Evolutionary conservation across 2,888 invertebrate genomes (phyloP).

Genomic region (Pecten maximus): DNA sequence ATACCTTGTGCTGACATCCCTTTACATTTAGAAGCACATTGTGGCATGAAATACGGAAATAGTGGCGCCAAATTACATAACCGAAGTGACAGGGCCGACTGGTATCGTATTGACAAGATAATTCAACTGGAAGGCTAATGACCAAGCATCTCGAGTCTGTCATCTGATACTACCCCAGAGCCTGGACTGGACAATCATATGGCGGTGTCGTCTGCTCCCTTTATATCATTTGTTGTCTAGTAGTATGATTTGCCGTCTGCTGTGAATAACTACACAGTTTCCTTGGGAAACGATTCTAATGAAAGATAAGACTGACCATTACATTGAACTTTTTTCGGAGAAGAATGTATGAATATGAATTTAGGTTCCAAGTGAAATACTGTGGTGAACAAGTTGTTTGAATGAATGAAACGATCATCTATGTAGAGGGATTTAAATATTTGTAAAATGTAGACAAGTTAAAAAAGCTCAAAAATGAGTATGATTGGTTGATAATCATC

Average conservation of each 20-base stretch:
- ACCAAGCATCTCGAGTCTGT: neutral
- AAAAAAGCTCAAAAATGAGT: too few relatives aligned
- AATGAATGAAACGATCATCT: too few relatives aligned
- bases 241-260: neutral
- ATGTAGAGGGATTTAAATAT: too few relatives aligned
- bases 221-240: neutral
- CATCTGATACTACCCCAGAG: neutral
- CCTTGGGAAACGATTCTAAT: neutral
- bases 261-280: neutral
- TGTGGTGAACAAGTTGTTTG: too few relatives aligned
- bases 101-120: neutral
- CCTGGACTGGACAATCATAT: neutral
- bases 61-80: neutral
- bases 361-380: too few relatives aligned
- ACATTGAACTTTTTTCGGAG: neutral
- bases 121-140: neutral
- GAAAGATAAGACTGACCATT: neutral
- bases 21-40: neutral
- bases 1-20: neutral
- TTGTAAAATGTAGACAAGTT: too few relatives aligned
- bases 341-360: too few relatives aligned
- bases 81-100: neutral
- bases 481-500: too few relatives aligned
- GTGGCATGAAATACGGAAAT: neutral
- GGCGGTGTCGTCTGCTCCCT: neutral